Evolutionary conservation across 2,888 invertebrate genomes (phyloP), one percentile per base, ranked within the genome.

Genomic region (Drosophila leonis): DNA sequence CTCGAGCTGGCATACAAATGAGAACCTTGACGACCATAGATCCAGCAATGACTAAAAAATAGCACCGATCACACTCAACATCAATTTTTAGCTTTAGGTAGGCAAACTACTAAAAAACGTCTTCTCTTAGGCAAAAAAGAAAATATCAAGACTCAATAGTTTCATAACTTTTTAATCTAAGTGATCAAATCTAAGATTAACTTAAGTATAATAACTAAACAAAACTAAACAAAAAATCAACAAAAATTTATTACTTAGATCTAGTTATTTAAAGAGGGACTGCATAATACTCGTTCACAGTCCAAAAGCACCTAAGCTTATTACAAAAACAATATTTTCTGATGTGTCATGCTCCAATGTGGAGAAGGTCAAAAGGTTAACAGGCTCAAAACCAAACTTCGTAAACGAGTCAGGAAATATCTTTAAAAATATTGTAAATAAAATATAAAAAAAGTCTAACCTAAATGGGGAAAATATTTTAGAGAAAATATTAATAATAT

Each of bases 101-200:
- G 10, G 1, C 24, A 24, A 42, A 2, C 48, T 48, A n/a, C 15
- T 24, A 24, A 24, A 31, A 56, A 56, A 6, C 24, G 10, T 41
- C 33, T 37, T 42, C 13, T 1, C 12, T 27, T 35, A 18, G 42
- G 18, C 2, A 1, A 29, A 12, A 29, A 24, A 7, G 2, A 4
- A 13, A 7, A 20, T 44, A 13, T 20, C 4, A 39, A 39, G 31
- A 75, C 75, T 75, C 74, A 75, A 35, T 65, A 74, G 31, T 15
- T 51, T 46, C 42, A 33, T 10, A 8, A 15, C 20, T 35, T 9
- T 10, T 24, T 35, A 35, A 9, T 7, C 12, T 49, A 31, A 49
- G 13, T 12, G 10, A 9, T 9, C 4, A 48, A 48, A 4, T 29
- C 9, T 27, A 29, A 29, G n/a, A 49, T 12, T 29, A 12, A 9